Conservation (phyloP, 2,113 vertebrate species). For the Baryphthengus martii region DNA sequence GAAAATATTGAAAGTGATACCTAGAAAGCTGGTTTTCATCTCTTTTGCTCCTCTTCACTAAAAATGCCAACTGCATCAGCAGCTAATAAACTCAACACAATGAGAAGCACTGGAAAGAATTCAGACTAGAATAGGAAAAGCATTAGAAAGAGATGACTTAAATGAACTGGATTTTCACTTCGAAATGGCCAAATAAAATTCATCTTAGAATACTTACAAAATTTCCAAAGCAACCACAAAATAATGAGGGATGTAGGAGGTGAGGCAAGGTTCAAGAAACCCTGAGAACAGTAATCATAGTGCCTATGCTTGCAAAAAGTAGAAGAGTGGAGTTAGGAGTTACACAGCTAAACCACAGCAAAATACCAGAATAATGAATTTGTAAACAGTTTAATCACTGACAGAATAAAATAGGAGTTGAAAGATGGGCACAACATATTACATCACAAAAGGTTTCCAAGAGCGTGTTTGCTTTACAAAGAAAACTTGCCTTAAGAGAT, state of each 20-base stretch:
- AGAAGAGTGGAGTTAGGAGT: neutral
- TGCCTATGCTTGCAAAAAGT: neutral
- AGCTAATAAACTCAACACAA: neutral
- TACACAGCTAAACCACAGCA: neutral
- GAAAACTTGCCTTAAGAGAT: neutral
- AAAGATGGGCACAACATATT: neutral
- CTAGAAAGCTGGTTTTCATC: neutral
- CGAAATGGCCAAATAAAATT: neutral
- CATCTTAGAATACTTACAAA: neutral
- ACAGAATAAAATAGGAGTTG: constrained; percentile 13
- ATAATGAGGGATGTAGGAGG: neutral
- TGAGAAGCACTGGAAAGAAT: neutral
- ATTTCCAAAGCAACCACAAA: neutral
- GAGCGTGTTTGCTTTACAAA: neutral
- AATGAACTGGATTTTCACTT: neutral
- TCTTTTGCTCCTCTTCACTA: neutral
- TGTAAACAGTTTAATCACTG: neutral
- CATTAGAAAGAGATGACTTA: neutral
- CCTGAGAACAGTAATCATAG: neutral
- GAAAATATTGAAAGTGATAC: neutral
- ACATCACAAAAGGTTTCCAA: neutral
- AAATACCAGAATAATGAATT: neutral
- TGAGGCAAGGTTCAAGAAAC: neutral
- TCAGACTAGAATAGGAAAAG: neutral
- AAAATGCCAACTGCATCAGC: neutral